Percentiles rank a stretch among this genome's conserved stretches.
These are phyloP conservation scores for Drosophila grimshawi DNA, from an alignment of 1,140 invertebrate species.

Conservation along the genomic window DNA sequence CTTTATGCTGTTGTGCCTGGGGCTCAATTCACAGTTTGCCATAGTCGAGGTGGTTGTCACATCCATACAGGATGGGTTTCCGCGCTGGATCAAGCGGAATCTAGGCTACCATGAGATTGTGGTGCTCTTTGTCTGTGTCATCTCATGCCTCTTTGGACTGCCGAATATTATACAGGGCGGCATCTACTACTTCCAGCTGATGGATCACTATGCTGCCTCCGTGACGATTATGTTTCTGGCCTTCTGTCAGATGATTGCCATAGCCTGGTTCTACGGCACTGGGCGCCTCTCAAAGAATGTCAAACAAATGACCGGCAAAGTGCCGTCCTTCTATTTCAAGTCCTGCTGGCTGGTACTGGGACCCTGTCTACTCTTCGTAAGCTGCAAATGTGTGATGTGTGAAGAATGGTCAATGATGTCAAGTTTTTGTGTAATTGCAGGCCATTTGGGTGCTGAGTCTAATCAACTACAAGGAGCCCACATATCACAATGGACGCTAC, in stretches of 20 bases:
- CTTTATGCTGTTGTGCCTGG: slow-evolving; percentile 94
- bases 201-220: slow-evolving; percentile 96
- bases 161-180: slow-evolving; percentile 94
- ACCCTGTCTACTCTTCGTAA: slow-evolving; percentile 92
- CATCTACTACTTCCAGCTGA: slow-evolving; percentile 96
- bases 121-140: slow-evolving; percentile 92
- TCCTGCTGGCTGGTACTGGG: slow-evolving; percentile 93
- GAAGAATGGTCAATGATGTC: background rate
- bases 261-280: slow-evolving; percentile 97
- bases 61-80: slow-evolving; percentile 95
- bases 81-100: slow-evolving; percentile 91
- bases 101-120: slow-evolving; percentile 94
- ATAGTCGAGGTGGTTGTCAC: slow-evolving; percentile 96
- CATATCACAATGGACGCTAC: slow-evolving; percentile 91
- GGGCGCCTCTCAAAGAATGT: slow-evolving; percentile 91
- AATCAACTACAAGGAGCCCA: slow-evolving; percentile 93
- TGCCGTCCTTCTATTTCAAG: slow-evolving; percentile 92
- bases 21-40: slow-evolving; percentile 94
- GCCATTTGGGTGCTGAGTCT: slow-evolving; percentile 94
- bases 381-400: slow-evolving; percentile 46
- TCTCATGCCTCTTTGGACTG: slow-evolving; percentile 93
- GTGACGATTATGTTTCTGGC: slow-evolving; percentile 96
- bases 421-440: slow-evolving; percentile 83
- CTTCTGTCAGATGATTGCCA: slow-evolving; percentile 95
- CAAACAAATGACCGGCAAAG: slow-evolving; percentile 93